Evolutionary conservation across 2,888 invertebrate species (phyloP).

Genomic region (Cerastis rubricosa): DNA sequence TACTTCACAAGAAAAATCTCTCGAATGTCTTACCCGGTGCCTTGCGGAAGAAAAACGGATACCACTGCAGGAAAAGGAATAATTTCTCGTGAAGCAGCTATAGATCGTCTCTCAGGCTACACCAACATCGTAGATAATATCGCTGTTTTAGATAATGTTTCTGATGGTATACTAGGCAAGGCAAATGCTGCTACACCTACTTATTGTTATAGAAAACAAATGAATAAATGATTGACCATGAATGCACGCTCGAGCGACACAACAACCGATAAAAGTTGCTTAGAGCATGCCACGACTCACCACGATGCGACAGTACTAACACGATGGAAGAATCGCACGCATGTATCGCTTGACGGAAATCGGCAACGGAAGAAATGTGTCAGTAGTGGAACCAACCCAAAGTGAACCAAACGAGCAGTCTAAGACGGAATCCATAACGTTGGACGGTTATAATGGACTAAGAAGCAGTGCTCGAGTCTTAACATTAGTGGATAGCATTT

Average conservation of each 20-base stretch:
- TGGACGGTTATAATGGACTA: slow-evolving; percentile 84
- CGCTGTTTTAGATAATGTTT: neutral
- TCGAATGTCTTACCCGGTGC: no score
- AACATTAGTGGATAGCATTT: slow-evolving; percentile 60
- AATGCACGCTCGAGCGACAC: no score
- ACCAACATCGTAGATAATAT: neutral
- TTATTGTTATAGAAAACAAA: neutral
- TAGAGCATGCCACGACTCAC: no score
- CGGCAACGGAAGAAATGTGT: neutral
- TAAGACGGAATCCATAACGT: slow-evolving; percentile 81
- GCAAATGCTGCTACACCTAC: neutral
- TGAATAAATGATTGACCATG: no score
- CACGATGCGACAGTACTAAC: no score
- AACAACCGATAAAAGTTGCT: no score
- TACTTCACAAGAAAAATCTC: no score
- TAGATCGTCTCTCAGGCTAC: neutral
- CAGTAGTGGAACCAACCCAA: slow-evolving; percentile 21
- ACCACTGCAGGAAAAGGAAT: neutral
- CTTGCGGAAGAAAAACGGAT: no score
- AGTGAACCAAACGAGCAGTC: slow-evolving; percentile 67
- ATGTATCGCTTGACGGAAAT: no score
- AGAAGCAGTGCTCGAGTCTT: slow-evolving; percentile 76
- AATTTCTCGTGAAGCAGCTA: neutral
- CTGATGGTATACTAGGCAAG: neutral
- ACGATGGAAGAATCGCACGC: no score